Percentiles rank a stretch among this genome's conserved stretches.
These are phyloP conservation scores for Nesogale talazaci DNA, from an alignment of 2,113 vertebrate genomes.

Conservation along the genomic window DNA sequence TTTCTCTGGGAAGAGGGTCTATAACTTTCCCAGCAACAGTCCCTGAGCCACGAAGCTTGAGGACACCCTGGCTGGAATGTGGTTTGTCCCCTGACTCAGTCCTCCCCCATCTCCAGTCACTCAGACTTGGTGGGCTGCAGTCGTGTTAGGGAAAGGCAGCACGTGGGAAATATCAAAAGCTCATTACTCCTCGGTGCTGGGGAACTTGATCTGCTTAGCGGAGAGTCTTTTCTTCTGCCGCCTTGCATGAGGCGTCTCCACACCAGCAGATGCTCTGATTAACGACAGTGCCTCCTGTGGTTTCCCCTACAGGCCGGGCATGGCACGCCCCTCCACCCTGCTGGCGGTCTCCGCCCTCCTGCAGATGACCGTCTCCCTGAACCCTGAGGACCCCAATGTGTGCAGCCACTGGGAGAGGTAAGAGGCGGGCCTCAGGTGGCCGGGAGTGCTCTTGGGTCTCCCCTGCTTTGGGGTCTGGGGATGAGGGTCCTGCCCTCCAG, in stretches of 20 bases:
- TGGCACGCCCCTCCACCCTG: constrained; percentile 85
- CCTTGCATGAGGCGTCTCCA: not conserved
- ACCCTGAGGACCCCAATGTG: constrained; percentile 98
- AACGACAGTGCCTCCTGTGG: not conserved
- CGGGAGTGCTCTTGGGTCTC: not conserved
- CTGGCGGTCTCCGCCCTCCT: constrained; percentile 86
- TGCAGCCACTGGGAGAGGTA: constrained; percentile 99
- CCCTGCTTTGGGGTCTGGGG: not conserved
- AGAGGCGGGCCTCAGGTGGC: constrained; percentile 43
- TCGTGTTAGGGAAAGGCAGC: not conserved
- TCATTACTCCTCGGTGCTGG: not conserved
- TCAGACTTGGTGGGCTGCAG: constrained; percentile 11
- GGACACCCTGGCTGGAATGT: not conserved
- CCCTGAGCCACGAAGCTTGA: not conserved
- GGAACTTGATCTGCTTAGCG: not conserved
- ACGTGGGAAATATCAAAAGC: constrained; percentile 31
- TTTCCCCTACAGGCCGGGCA: constrained; percentile 83
- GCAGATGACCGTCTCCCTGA: constrained; percentile 87
- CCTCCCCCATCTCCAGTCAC: not conserved
- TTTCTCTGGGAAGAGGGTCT: not conserved
- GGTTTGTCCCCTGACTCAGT: constrained; percentile 37
- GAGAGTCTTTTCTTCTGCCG: not conserved
- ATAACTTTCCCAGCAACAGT: not conserved
- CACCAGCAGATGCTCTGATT: not conserved
- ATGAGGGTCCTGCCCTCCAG: not conserved